Evolutionary conservation across 2,888 invertebrate genomes (phyloP), one percentile per base, ranked within the genome.

Genomic region (Archips xylosteana): DNA sequence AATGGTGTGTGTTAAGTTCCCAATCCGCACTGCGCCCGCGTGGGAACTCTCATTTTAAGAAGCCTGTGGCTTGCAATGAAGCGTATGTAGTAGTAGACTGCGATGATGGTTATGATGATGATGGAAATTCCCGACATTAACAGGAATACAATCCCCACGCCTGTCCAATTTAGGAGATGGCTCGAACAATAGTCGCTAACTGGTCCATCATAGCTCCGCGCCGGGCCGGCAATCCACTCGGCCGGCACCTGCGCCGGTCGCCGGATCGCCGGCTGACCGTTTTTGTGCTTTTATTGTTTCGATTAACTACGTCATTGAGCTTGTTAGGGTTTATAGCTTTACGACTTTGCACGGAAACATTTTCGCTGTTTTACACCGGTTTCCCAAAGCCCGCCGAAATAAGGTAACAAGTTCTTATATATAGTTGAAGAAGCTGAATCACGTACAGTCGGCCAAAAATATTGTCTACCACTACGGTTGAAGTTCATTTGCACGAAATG

Each of bases 81-180:
- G 23, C 23, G 23, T 23, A 23, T 23, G 23, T n/a, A n/a, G n/a
- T n/a, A n/a, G n/a, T n/a, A n/a, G n/a, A n/a, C n/a, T n/a, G n/a
- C n/a, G n/a, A n/a, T n/a, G n/a, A n/a, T n/a, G n/a, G n/a, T n/a
- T n/a, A n/a, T n/a, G n/a, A n/a, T n/a, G n/a, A n/a, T n/a, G 10
- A 12, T 57, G 2, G 57, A 57, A 32, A 12, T 32, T 12, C 32
- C 32, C 12, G 57, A 15, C 32, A 32, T 13, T 1, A 57, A 57
- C 32, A 3, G 32, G 54, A 6, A 32, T 4, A 10, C 32, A 12
- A 9, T 57, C 57, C 57, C 57, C 12, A 54, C 15, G 57, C 83
- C 81, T 81, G 82, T 85, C 83, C 87, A 86, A 88, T 88, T 88
- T 85, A 86, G 83, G 82, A 82, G 82, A 87, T 85, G 83, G 82